Evolutionary conservation across 2,888 invertebrate species (phyloP).

Genomic region (Callyntrura guangdongensis): DNA sequence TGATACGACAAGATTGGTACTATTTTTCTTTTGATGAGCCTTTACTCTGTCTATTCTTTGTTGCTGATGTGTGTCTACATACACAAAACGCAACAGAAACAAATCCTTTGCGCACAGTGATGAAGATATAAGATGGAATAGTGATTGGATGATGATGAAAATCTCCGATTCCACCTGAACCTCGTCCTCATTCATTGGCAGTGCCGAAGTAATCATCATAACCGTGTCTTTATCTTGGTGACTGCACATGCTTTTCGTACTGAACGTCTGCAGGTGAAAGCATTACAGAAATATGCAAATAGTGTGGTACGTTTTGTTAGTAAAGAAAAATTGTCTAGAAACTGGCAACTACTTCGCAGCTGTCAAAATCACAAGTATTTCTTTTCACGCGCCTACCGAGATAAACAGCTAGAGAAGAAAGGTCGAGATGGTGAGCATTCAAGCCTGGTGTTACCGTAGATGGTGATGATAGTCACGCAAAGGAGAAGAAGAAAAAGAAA

Average conservation of each 20-base stretch:
- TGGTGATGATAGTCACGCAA: conserved; percentile 31
- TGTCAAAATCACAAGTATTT: conserved; percentile 73
- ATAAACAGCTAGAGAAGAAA: background rate
- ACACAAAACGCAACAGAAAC: conserved; percentile 1
- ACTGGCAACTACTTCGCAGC: conserved; percentile 56
- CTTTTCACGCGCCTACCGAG: background rate
- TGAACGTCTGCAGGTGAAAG: conserved; percentile 54
- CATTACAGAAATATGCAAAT: conserved; percentile 34
- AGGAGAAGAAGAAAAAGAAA: background rate
- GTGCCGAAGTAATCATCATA: background rate
- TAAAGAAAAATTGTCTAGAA: conserved; percentile 25
- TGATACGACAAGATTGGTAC: conserved; percentile 36
- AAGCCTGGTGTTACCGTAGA: background rate
- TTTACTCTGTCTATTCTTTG: conserved; percentile 16
- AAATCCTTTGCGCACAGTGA: conserved; percentile 42
- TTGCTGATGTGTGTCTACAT: conserved; percentile 18
- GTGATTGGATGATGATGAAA: conserved; percentile 32
- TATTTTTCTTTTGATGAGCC: background rate
- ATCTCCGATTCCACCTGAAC: conserved; percentile 14
- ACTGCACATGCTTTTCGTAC: background rate
- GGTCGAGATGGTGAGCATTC: conserved; percentile 3
- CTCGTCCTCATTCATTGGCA: conserved; percentile 1
- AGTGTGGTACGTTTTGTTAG: background rate
- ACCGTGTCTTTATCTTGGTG: background rate
- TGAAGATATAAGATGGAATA: conserved; percentile 34